Evolutionary conservation across 2,797 vertebrate genomes (phyloP).

Genomic region (Macropus fuliginosus): DNA sequence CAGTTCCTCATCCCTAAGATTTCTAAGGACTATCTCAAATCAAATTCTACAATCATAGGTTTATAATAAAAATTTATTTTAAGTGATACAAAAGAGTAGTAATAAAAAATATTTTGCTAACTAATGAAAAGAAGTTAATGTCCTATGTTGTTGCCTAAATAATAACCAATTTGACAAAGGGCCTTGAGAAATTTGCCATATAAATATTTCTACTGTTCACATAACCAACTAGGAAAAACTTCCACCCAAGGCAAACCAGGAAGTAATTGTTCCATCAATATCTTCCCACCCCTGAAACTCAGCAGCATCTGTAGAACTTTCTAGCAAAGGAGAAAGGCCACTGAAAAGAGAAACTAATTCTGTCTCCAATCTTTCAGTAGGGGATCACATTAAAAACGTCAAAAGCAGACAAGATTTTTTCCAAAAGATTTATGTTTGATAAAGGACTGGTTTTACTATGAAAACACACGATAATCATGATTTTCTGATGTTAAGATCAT

Average conservation of each 20-base stretch:
- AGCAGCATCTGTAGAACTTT: no score
- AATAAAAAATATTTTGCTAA: neutral
- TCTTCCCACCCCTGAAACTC: neutral
- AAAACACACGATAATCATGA: neutral
- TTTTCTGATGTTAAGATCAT: neutral
- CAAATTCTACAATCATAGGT: neutral
- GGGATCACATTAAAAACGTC: neutral
- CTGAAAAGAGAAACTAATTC: neutral
- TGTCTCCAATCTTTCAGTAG: neutral
- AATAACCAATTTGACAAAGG: neutral
- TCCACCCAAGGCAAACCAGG: neutral
- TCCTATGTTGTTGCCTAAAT: neutral
- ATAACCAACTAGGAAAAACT: neutral
- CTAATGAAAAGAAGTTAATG: neutral
- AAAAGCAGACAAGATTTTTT: neutral
- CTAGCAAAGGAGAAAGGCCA: neutral
- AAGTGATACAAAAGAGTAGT: neutral
- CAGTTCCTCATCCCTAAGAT: neutral
- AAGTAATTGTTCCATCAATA: neutral
- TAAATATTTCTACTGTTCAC: neutral
- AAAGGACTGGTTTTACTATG: neutral
- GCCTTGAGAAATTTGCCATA: neutral
- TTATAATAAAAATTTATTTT: neutral
- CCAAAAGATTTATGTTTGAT: neutral
- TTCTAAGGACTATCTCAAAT: neutral